Base-by-base conservation (phyloP, 2,113 vertebrate species). In the Dromaius novaehollandiae region DNA sequence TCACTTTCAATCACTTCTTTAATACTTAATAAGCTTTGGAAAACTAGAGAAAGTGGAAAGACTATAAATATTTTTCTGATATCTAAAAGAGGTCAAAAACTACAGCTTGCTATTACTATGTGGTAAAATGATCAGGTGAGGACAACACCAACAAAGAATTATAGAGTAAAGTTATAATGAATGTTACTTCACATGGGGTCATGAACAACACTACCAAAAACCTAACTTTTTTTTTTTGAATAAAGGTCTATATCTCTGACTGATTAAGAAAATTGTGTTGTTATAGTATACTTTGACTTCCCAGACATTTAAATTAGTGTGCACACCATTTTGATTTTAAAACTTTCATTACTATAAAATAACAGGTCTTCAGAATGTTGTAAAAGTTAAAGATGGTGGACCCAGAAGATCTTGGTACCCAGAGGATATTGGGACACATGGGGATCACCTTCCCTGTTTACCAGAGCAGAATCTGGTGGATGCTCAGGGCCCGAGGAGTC, bases 401-500 rank as follows among this genome's bases (percentile, higher is more conserved):
- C 16, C 19, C 44, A 58, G 55, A 58, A 58, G 56, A 58, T 20
- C 56, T 58, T 32, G 30, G 17, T 58, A 58, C 30, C 17, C 4
- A 26, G 1, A 0, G 2, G 14, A 60, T 44, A 3, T 11, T 60
- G 42, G 11, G 24, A 64, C 12, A 4, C 11, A 11, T 9, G 5
- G 7, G 1, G 1, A 73, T 55, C 14, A 88, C 30, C 25, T 40
- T 25, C 21, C 11, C 44, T 9, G 12, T 9, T 22, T 13, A n/a
- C 6, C 2, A 25, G 5, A 53, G 25, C 12, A 63, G 24, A 25
- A 5, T 22, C 19, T 80, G 13, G 36, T 28, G 14, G 11, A 61
- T 19, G 38, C 21, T 48, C 16, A 71, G 36, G 13, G 34, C 3
- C 9, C 32, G 4, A 2, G 24, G 4, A 46, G 34, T n/a, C 30